Conservation (phyloP, 2,797 vertebrate species). For the Malurus splendens region DNA sequence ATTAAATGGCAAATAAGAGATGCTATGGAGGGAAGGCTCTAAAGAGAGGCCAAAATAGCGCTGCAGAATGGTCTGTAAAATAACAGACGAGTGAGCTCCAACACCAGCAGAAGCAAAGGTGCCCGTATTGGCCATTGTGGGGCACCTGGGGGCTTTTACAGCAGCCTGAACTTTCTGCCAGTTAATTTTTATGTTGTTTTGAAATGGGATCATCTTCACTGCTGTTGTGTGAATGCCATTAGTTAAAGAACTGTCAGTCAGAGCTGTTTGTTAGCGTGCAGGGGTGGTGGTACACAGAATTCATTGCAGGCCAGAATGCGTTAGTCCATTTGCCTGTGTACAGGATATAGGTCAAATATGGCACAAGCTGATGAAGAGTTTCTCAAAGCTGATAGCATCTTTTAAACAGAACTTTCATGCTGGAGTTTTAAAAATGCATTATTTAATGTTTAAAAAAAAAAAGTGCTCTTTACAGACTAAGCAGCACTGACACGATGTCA, state of each 20-base stretch:
- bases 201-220: slow-evolving; percentile 58
- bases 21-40: not conserved
- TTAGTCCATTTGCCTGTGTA: not conserved
- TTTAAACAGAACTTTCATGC: not conserved
- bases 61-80: slow-evolving; percentile 1
- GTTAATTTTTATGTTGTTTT: slow-evolving; percentile 61
- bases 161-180: slow-evolving; percentile 41
- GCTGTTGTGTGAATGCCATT: slow-evolving; percentile 50
- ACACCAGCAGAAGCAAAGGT: slow-evolving; percentile 1
- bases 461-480: not conserved
- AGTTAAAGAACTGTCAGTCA: slow-evolving; percentile 33
- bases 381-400: not conserved
- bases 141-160: slow-evolving; percentile 30
- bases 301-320: not conserved
- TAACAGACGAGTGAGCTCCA: slow-evolving; percentile 22
- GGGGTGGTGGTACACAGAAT: not conserved
- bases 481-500: not conserved
- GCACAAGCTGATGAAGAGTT: not conserved
- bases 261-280: not conserved
- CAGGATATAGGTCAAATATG: not conserved
- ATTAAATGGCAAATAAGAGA: slow-evolving; percentile 31
- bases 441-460: not conserved
- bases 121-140: slow-evolving; percentile 1
- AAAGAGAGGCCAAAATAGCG: not conserved
- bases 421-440: not conserved